phyloP scores from a whole-genome alignment of 2,113 vertebrate species.

The Astur gentilis region DNA sequence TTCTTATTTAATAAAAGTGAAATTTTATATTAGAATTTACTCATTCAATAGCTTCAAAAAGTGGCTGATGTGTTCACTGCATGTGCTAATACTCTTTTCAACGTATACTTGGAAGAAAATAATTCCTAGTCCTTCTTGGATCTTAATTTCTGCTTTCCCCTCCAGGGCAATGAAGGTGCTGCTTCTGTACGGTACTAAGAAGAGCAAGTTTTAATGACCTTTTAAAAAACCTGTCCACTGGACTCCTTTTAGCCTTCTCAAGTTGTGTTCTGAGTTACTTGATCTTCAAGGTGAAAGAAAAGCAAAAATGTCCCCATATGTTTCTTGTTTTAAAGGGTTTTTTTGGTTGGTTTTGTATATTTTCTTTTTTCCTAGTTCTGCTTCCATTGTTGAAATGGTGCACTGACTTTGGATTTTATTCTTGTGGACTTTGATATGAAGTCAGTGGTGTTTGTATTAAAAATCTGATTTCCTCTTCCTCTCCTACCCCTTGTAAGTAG shows the following conservation, averaged over 20 bases:
- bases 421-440: neutral
- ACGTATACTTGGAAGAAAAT: neutral
- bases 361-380: neutral
- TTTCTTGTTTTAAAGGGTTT: rapidly evolving
- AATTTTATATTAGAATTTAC: neutral
- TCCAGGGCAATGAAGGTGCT: neutral
- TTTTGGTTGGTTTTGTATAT: neutral
- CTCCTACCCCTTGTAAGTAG: neutral
- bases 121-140: neutral
- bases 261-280: neutral
- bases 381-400: neutral
- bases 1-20: neutral
- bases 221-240: neutral
- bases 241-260: neutral
- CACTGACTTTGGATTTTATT: neutral
- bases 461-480: neutral
- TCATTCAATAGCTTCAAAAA: neutral
- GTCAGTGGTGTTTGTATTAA: neutral
- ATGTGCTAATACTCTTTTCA: neutral
- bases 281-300: neutral
- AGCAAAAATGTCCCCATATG: neutral
- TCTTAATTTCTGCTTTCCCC: neutral
- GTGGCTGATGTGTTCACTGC: neutral
- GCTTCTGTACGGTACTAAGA: neutral
- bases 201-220: neutral